Base-by-base conservation (phyloP, 2,797 vertebrate species). In the Leptoclinus maculatus region DNA sequence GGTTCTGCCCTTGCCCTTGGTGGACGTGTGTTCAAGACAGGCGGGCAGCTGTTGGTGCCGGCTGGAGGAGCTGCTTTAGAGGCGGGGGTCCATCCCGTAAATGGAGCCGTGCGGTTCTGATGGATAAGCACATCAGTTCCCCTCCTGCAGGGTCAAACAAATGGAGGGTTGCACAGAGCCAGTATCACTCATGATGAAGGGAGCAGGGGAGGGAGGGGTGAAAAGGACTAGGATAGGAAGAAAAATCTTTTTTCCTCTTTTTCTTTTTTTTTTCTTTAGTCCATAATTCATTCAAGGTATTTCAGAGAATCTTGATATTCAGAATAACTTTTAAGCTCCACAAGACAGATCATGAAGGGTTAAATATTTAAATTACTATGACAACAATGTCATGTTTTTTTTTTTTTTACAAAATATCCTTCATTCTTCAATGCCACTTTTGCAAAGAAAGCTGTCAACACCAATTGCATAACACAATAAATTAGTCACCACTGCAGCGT, bases 121-220 rank as follows among this genome's bases (percentile, higher is more conserved):
- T 94, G 92, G 93, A 94, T 94, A 91, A 91, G 90, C 88, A 87
- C 90, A 92, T 94, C 92, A 91, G 89, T 87, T 86, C 90, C 85
- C 89, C 92, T 90, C 92, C 89, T 89, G 93, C 90, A 78, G 92
- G 90, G 90, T 92, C 91, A 93, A 92, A 94, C 92, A 93, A 94
- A 94, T 93, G 92, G 91, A 92, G 88, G 83, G 79, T 76, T 85
- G 81, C 80, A 51, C 72, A 25, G 83, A 87, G 84, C 56, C 76
- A 36, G 67, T 83, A 94, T 93, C 88, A 89, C 54, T 93, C 92
- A 94, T 80, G 65, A 74, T 87, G 86, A 90, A 91, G 79, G 88
- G 78, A 85, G 69, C 71, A 47, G 66, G 45, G 82, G 56, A 71
- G 71, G 60, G 47, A 71, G 78, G 72, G 60, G 62, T 78, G 71